Base-by-base conservation (phyloP, 2,888 invertebrate species). In the Dynastes grantii region DNA sequence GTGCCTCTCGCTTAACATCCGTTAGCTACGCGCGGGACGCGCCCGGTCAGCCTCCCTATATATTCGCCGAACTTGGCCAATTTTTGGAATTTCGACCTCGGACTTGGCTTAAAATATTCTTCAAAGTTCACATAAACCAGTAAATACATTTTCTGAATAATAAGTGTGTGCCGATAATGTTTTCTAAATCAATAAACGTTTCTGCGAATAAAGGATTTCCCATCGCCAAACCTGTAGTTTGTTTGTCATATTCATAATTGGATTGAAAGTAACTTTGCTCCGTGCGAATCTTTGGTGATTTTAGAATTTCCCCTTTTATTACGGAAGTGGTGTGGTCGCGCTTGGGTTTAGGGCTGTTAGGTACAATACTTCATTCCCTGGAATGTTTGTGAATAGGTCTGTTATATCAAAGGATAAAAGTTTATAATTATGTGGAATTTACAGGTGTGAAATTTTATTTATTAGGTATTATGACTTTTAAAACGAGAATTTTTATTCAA, bases 381-480 rank as follows among this genome's bases (percentile, higher is more conserved):
- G 65, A 1, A 40, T 45, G 16, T 16, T 45, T 40, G 65, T 67
- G 16, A 67, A 45, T 16, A 67, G 40, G 13, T 45, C 22, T 22
- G 22, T 22, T 22, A 22, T 22, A 22, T 67, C 40, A 45, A 67
- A 67, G 2, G 65, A 67, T 40, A 67, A 2, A 45, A 67, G 40
- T 67, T 67, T 67, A 45, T 5, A 5, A n/a, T 65, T 65, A 22
- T 22, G 22, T 4, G 11, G n/a, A 9, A 40, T 67, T 40, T 40
- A 1, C 16, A 53, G 2, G 4, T 53, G 1, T 11, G 8, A 53
- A 13, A 53, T 53, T 53, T 53, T 53, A 53, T 53, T 53, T 53
- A 53, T 11, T 13, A 53, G 53, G 11, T 53, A 4, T 11, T 22
- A 22, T 13, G 8, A 53, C 16, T 53, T 2, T 53, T 53, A 22